These are phyloP conservation scores for Bubo scandiacus DNA, from an alignment of 2,113 vertebrate species.

Conservation along the genomic window DNA sequence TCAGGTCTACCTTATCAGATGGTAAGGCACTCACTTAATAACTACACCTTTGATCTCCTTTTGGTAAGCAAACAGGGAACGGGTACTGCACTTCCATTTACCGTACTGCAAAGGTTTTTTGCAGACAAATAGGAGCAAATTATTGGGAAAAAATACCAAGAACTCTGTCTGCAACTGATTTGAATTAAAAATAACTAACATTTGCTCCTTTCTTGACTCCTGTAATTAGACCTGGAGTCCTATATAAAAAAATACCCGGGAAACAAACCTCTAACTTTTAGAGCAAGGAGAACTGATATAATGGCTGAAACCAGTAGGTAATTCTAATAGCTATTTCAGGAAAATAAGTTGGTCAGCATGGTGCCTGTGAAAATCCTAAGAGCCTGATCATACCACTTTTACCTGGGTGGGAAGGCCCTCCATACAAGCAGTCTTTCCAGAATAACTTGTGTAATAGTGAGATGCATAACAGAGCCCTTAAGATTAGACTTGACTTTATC, in stretches of 20 bases:
- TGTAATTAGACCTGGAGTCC: neutral
- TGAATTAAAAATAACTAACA: neutral
- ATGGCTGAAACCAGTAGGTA: neutral
- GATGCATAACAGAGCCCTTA: neutral
- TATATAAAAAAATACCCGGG: neutral
- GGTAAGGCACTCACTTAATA: neutral
- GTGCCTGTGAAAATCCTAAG: neutral
- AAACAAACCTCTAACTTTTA: neutral
- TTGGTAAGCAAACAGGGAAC: neutral
- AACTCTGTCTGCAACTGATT: neutral
- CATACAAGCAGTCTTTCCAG: neutral
- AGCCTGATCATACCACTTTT: neutral
- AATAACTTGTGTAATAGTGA: neutral
- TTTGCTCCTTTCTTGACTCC: neutral
- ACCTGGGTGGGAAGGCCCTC: neutral
- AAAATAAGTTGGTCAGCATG: neutral
- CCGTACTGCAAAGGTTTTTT: neutral
- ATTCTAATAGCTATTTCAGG: neutral
- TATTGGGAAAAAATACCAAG: neutral
- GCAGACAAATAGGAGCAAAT: neutral
- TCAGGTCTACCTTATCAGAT: neutral
- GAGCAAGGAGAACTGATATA: neutral
- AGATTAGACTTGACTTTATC: neutral
- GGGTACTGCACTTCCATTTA: neutral
- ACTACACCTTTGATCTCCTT: neutral